Percentiles rank a stretch among this genome's conserved stretches.
These are phyloP conservation scores for Delphinapterus leucas DNA, from an alignment of 2,113 vertebrate genomes.

Conservation along the genomic window DNA sequence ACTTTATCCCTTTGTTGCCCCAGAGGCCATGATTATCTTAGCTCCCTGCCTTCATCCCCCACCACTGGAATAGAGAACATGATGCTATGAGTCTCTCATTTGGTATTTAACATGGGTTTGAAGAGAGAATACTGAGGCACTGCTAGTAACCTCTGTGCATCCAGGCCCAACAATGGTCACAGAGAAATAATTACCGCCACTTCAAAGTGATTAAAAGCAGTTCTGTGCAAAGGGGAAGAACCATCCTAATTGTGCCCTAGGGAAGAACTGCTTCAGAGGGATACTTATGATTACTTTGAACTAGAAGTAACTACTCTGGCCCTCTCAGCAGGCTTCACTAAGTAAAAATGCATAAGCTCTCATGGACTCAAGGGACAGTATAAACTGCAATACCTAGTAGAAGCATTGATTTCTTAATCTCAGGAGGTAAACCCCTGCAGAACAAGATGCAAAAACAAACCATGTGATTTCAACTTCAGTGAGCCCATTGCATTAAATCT, in stretches of 20 bases:
- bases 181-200: conserved; percentile 60
- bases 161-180: conserved; percentile 7
- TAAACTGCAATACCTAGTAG: conserved; percentile 39
- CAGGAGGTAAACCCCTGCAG: conserved; percentile 46
- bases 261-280: conserved; percentile 52
- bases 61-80: background rate
- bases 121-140: background rate
- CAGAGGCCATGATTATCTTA: background rate
- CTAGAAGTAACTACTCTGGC: conserved; percentile 10
- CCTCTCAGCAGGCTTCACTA: conserved; percentile 41
- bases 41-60: background rate
- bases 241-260: conserved; percentile 62
- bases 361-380: conserved; percentile 13
- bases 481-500: conserved; percentile 60
- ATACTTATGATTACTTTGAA: conserved; percentile 58
- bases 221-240: conserved; percentile 39
- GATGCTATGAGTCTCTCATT: background rate
- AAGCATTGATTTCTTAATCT: conserved; percentile 67
- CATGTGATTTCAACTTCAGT: conserved; percentile 45
- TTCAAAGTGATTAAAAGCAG: conserved; percentile 69
- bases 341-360: conserved; percentile 43
- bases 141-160: conserved; percentile 22
- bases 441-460: conserved; percentile 59
- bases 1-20: background rate
- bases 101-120: background rate